phyloP scores from a whole-genome alignment of 2,797 vertebrate genomes.

The Mormyrops boulengeri region DNA sequence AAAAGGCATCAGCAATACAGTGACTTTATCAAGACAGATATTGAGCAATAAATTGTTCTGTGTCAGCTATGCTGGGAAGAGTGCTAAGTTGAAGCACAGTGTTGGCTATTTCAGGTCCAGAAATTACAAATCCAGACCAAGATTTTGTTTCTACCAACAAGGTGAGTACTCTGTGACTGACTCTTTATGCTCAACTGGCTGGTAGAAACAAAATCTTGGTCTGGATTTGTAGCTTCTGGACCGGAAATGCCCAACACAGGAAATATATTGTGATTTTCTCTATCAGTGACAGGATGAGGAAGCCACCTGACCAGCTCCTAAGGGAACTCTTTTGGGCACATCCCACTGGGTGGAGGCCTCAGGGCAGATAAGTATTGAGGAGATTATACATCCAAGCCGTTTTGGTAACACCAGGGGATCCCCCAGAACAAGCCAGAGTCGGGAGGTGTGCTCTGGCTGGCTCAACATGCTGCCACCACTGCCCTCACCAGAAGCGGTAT shows the following conservation, averaged over 20 bases:
- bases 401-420: not conserved
- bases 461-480: not conserved
- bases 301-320: not conserved
- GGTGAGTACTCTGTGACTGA: not conserved
- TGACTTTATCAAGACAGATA: not conserved
- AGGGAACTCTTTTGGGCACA: not conserved
- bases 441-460: not conserved
- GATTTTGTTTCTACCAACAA: not conserved
- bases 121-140: not conserved
- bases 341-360: not conserved
- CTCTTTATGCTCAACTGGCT: not conserved
- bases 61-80: not conserved
- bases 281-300: not conserved
- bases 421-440: not conserved
- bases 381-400: not conserved
- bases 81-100: not conserved
- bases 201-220: not conserved
- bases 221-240: not conserved
- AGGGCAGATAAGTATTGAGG: not conserved
- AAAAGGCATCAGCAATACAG: not conserved
- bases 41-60: not conserved
- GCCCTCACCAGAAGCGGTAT: not conserved
- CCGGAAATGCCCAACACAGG: not conserved
- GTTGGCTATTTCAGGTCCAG: not conserved
- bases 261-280: not conserved